Evolutionary conservation across 2,113 vertebrate species (phyloP).

Genomic region (Oryctolagus cuniculus): mOryCun1.1 NC_091436.1:164855001-164855500

Average conservation of each 20-base stretch:
- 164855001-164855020: slow-evolving; percentile 18
- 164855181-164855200: neutral
- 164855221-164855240: slow-evolving; percentile 28
- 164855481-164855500: neutral
- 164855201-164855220: neutral
- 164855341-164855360: neutral
- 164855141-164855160: neutral
- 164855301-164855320: neutral
- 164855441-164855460: neutral
- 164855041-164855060: neutral
- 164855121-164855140: neutral
- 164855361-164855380: neutral
- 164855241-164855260: neutral
- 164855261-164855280: neutral
- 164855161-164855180: neutral
- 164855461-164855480: neutral
- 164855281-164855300: neutral
- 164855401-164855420: neutral
- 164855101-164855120: neutral
- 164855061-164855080: neutral
- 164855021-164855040: slow-evolving; percentile 37
- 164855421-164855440: neutral
- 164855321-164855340: neutral
- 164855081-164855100: neutral
- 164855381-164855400: neutral